Conservation (phyloP, 2,888 invertebrate species). For the Leptothorax acervorum region DNA sequence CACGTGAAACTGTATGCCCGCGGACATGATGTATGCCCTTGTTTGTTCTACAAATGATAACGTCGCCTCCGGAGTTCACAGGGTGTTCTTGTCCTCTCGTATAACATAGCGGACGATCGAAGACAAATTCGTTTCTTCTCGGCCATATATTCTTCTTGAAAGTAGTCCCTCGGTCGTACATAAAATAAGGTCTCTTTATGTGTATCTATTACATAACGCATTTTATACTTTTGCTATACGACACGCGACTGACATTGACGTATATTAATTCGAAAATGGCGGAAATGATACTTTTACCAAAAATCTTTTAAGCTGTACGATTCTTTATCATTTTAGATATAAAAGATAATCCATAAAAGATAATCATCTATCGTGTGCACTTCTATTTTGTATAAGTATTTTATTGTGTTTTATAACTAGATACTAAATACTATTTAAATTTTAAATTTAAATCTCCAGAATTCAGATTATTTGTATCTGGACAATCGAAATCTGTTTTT, state of each 20-base stretch:
- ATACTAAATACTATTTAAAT: neutral
- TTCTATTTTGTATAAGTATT: neutral
- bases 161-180: conserved; percentile 32
- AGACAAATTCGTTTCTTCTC: conserved; percentile 56
- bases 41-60: conserved; percentile 74
- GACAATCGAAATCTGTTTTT: neutral
- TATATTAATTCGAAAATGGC: neutral
- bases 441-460: neutral
- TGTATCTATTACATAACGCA: conserved; percentile 39
- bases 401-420: neutral
- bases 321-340: neutral
- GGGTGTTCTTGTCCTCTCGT: conserved; percentile 23
- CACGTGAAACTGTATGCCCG: conserved; percentile 67
- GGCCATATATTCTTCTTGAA: conserved; percentile 35
- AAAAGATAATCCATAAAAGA: too few species aligned
- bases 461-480: neutral
- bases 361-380: neutral
- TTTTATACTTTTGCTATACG: conserved; percentile 5
- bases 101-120: conserved; percentile 49
- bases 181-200: conserved; percentile 38
- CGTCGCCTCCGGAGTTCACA: conserved; percentile 44
- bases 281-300: neutral
- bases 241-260: neutral
- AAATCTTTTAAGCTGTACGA: neutral
- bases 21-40: conserved; percentile 74